Evolutionary conservation across 2,797 vertebrate genomes (phyloP), one percentile per base, ranked within the genome.

Genomic region (Sus cebifrons): DNA sequence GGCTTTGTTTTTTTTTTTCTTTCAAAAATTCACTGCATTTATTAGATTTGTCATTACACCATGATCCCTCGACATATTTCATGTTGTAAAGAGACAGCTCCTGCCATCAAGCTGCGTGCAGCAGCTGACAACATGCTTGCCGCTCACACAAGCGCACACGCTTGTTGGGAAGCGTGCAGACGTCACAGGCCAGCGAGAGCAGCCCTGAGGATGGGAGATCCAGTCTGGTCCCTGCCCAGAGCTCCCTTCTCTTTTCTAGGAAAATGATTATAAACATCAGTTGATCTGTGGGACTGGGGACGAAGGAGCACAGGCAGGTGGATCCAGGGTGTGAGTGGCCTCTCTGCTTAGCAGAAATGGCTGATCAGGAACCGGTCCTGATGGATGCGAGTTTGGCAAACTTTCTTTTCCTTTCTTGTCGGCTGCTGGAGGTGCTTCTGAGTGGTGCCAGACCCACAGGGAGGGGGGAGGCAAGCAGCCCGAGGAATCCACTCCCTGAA

Each of bases 1-100:
- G 49, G 60, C 64, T 89, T 56, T 25, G n/a, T n/a, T 95, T 89
- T 81, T 6, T 49, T 49, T 49, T 6, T 49, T 49, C 6, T 49
- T 49, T 40, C 9, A 91, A 70, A 70, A 78, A 83, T 81, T 79
- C 79, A 29, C 64, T n/a, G 32, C 89, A 44, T 94, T 91, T 91
- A 83, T 97, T 90, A 84, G 79, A 32, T 23, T 32, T 21, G 91
- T 81, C 62, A 12, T 62, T 18, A 52, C 32, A 29, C 71, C 74
- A 7, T 13, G 77, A 75, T 91, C 79, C 84, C 60, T 79, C 0
- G 62, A 82, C 75, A 56, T 85, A 65, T 27, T 92, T 96, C 82
- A 12, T 3, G 64, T 36, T 79, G 21, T 86, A 81, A 86, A 92
- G 65, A 97, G 89, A 93, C 73, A 89, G 73, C 32, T 18, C 40